These are phyloP conservation scores for Hypselothyrea guttata DNA, from an alignment of 2,888 invertebrate species.

Conservation along the genomic window DNA sequence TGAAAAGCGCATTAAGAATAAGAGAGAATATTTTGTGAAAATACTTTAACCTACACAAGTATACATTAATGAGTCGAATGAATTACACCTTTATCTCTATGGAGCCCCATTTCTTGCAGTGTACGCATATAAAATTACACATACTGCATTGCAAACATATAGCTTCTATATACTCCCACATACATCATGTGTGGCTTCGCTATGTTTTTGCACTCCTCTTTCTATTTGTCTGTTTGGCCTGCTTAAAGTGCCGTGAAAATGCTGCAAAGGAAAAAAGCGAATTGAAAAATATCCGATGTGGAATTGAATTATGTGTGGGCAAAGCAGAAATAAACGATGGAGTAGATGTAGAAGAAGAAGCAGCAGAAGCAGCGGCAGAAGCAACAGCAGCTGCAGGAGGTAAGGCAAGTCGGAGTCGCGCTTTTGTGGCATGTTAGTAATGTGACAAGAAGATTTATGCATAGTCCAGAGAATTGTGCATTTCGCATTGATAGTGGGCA, in stretches of 20 bases:
- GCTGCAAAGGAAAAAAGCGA: slow-evolving; percentile 50
- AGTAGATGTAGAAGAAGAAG: background rate
- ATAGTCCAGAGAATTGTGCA: slow-evolving; percentile 51
- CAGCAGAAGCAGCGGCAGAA: slow-evolving; percentile 1
- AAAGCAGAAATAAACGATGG: too few species aligned
- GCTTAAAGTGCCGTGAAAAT: slow-evolving; percentile 72
- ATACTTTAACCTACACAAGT: too few species aligned
- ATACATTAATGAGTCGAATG: too few species aligned
- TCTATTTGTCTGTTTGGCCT: slow-evolving; percentile 49
- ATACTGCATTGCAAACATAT: slow-evolving; percentile 10
- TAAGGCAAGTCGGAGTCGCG: slow-evolving; percentile 9
- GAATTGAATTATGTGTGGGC: slow-evolving; percentile 61
- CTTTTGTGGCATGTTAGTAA: slow-evolving; percentile 52
- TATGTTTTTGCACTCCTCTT: slow-evolving; percentile 12
- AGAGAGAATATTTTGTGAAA: too few species aligned
- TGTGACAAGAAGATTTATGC: slow-evolving; percentile 66
- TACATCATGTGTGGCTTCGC: slow-evolving; percentile 47
- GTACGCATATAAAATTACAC: slow-evolving; percentile 2
- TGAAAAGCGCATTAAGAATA: too few species aligned
- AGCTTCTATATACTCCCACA: slow-evolving; percentile 14
- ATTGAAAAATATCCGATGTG: slow-evolving; percentile 68
- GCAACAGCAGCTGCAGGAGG: slow-evolving; percentile 1
- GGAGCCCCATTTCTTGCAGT: too few species aligned
- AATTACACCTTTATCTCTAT: too few species aligned
- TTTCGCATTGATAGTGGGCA: slow-evolving; percentile 64